Conservation (phyloP, 1,140 invertebrate genomes). For the Rhyacophila brunnea region DNA sequence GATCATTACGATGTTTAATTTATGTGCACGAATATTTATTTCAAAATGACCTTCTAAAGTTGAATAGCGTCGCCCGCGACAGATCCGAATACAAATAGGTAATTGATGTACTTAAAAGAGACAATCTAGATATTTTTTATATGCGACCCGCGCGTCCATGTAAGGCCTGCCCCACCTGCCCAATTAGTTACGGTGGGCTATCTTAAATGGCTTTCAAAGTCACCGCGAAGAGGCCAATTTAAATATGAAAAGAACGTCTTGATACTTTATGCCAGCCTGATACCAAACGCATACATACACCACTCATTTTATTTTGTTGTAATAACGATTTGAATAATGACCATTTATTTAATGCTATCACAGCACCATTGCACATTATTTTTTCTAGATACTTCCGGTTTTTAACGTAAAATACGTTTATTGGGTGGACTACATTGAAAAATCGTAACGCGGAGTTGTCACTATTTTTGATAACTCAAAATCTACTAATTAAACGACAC, state of each 20-base stretch:
- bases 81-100: conserved; percentile 5
- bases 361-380: no score
- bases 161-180: conserved; percentile 14
- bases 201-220: conserved; percentile 25
- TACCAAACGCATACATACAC: not conserved
- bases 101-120: conserved; percentile 24
- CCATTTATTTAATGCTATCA: no score
- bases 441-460: no score
- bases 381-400: no score
- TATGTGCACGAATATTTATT: not conserved
- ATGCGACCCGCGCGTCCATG: conserved; percentile 20
- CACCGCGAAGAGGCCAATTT: conserved; percentile 28
- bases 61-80: not conserved
- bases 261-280: conserved; percentile 18
- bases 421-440: no score
- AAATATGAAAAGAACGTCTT: conserved; percentile 29
- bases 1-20: no score
- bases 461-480: no score
- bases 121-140: conserved; percentile 24
- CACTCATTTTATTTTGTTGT: not conserved
- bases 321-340: not conserved
- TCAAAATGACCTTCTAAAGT: conserved; percentile 1
- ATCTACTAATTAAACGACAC: no score
- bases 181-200: conserved; percentile 29
- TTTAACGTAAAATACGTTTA: no score